These are phyloP conservation scores for Percopsis transmontana DNA, from an alignment of 2,113 vertebrate species.

Conservation along the genomic window DNA sequence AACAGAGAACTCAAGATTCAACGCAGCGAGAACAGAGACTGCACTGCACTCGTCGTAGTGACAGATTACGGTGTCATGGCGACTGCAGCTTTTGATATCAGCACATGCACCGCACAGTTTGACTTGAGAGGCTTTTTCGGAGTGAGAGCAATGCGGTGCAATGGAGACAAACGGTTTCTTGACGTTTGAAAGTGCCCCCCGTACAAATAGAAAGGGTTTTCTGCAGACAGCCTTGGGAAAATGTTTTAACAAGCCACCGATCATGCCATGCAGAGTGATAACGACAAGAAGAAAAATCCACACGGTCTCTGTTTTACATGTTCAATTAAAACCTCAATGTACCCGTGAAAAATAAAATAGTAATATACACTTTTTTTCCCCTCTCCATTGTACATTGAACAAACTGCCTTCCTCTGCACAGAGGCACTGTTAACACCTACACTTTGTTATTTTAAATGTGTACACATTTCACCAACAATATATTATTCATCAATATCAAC, in stretches of 20 bases:
- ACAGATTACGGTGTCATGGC: slow-evolving; percentile 9
- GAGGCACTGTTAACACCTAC: slow-evolving; percentile 68
- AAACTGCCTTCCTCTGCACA: slow-evolving; percentile 59
- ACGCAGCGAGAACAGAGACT: not conserved
- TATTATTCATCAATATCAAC: slow-evolving; percentile 65
- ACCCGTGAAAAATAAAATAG: slow-evolving; percentile 69
- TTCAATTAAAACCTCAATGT: slow-evolving; percentile 50
- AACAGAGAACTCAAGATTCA: slow-evolving; percentile 5
- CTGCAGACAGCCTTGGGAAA: slow-evolving; percentile 53
- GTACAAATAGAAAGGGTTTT: slow-evolving; percentile 49
- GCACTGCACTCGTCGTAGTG: not conserved
- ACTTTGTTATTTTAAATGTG: slow-evolving; percentile 51
- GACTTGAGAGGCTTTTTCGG: not conserved
- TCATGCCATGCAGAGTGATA: slow-evolving; percentile 79
- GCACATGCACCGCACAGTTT: no score
- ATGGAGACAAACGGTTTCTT: slow-evolving; percentile 16
- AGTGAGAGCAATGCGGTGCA: slow-evolving; percentile 26
- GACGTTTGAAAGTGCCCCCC: slow-evolving; percentile 39
- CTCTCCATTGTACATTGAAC: slow-evolving; percentile 53
- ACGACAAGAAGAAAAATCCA: slow-evolving; percentile 67
- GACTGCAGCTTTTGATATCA: slow-evolving; percentile 16
- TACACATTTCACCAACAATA: slow-evolving; percentile 72
- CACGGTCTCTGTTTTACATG: slow-evolving; percentile 48
- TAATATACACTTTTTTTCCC: slow-evolving; percentile 47
- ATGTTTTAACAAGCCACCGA: slow-evolving; percentile 67